phyloP scores from a whole-genome alignment of 2,113 vertebrate genomes.

The Neolamprologus longior region DNA sequence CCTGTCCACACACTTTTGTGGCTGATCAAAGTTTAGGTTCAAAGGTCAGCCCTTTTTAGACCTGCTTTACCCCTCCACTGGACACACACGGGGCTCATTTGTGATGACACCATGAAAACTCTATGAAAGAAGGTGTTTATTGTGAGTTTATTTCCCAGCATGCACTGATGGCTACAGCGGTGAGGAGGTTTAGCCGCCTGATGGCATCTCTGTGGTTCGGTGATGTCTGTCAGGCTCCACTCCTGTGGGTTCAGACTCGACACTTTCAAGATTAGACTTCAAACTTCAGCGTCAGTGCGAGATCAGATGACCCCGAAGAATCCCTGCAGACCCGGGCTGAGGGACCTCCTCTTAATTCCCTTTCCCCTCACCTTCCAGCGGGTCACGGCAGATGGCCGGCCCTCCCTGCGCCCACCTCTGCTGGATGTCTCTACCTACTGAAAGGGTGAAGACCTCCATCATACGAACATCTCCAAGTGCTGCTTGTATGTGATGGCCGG shows the following conservation, averaged over 20 bases:
- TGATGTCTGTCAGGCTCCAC: background rate
- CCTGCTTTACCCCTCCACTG: accelerated
- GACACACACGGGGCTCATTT: background rate
- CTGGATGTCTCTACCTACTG: background rate
- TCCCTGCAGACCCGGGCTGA: background rate
- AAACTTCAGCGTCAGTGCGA: no score
- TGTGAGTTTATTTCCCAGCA: background rate
- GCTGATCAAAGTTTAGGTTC: background rate
- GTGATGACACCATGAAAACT: accelerated
- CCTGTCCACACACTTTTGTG: background rate
- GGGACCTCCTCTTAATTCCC: background rate
- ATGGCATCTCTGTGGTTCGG: accelerated
- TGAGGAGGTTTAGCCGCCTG: background rate
- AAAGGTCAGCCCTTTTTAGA: background rate
- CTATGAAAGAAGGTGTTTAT: background rate
- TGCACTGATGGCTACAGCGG: background rate
- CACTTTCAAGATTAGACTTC: background rate
- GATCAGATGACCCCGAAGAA: accelerated
- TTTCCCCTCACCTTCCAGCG: background rate
- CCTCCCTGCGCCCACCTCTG: background rate
- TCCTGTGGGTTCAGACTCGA: background rate
- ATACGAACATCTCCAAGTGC: background rate
- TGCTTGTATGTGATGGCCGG: background rate
- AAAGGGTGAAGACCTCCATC: background rate
- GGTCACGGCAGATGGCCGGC: background rate